These are phyloP conservation scores for Trichopria drosophilae DNA, from an alignment of 2,888 invertebrate species.

Conservation along the genomic window DNA sequence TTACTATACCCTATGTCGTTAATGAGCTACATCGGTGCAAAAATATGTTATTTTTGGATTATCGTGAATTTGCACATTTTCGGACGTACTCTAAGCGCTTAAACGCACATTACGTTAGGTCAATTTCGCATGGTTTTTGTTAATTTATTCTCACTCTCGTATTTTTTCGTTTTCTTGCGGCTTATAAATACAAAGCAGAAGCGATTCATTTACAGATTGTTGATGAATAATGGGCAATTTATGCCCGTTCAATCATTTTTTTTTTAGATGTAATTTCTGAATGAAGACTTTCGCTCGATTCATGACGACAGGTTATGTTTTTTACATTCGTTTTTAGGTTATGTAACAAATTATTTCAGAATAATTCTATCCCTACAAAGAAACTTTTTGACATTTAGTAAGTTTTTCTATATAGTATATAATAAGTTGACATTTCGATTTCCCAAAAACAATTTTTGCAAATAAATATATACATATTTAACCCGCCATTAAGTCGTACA, in stretches of 20 bases:
- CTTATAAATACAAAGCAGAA: slow-evolving; percentile 12
- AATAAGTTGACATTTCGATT: too few relatives aligned
- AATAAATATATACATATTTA: too few relatives aligned
- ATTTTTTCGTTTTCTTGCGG: slow-evolving; percentile 8
- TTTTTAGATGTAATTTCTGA: too few relatives aligned
- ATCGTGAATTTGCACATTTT: slow-evolving; percentile 49
- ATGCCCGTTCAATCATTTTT: too few relatives aligned
- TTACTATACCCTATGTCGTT: slow-evolving; percentile 19
- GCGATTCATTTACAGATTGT: too few relatives aligned
- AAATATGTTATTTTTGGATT: slow-evolving; percentile 54
- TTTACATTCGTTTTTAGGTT: too few relatives aligned
- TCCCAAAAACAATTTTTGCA: too few relatives aligned
- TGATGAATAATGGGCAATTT: too few relatives aligned
- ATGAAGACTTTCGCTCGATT: too few relatives aligned
- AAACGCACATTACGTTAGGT: slow-evolving; percentile 24
- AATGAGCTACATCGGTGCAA: slow-evolving; percentile 47
- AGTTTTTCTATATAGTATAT: too few relatives aligned
- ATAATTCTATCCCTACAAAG: not conserved
- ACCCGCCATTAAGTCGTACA: not conserved
- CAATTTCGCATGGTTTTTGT: slow-evolving; percentile 14
- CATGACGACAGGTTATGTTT: too few relatives aligned
- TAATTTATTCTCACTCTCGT: slow-evolving; percentile 21
- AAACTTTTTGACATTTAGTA: not conserved
- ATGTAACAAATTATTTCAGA: too few relatives aligned
- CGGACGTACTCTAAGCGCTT: slow-evolving; percentile 33